These are phyloP conservation scores for Brachylomia viminalis DNA, from an alignment of 2,888 invertebrate species.

Conservation along the genomic window DNA sequence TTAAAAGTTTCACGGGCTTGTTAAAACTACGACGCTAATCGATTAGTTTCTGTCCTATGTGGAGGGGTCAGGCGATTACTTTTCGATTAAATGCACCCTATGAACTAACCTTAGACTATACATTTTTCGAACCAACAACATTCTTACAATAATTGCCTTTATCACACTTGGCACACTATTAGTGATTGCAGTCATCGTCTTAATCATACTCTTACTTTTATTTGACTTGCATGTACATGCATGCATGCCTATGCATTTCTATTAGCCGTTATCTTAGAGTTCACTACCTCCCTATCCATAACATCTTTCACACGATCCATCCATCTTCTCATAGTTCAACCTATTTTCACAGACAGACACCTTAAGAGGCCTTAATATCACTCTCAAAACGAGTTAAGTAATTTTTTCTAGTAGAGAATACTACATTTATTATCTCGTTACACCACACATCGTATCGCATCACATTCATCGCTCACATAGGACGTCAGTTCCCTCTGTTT, in stretches of 20 bases:
- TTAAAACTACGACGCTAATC: constrained; percentile 19
- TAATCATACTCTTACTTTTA: background rate
- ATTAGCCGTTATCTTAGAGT: background rate
- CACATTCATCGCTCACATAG: background rate
- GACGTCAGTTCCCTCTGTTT: background rate
- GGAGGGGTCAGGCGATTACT: background rate
- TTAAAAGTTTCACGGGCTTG: background rate
- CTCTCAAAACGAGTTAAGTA: background rate
- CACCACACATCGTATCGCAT: background rate
- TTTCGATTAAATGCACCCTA: background rate
- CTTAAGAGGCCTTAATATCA: background rate
- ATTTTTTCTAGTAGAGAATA: background rate
- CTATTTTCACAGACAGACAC: background rate
- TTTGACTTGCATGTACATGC: background rate
- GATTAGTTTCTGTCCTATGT: background rate
- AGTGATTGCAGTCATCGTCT: background rate
- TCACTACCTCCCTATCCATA: background rate
- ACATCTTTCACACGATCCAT: background rate
- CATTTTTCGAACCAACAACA: background rate
- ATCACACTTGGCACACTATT: background rate
- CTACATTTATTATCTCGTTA: background rate
- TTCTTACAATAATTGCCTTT: background rate
- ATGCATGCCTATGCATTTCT: background rate
- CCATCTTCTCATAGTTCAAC: background rate
- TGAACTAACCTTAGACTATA: background rate